phyloP scores from a whole-genome alignment of 2,888 invertebrate genomes.

The Aporophyla lueneburgensis region DNA sequence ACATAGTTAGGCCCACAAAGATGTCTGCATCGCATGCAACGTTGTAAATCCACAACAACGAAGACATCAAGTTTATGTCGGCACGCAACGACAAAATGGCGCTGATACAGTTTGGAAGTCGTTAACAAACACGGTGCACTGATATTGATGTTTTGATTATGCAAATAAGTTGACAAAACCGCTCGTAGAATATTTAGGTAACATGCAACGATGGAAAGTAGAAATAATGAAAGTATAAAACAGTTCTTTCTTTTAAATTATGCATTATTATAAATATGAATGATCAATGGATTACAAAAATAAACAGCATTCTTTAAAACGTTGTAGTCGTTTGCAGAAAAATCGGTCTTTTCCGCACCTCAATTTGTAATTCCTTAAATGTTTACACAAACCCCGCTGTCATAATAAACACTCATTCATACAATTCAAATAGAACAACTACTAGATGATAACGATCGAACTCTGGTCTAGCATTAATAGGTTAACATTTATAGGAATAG shows the following conservation, averaged over 20 bases:
- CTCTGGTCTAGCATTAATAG: conserved; percentile 13
- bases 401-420: conserved; percentile 6
- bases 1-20: conserved; percentile 27
- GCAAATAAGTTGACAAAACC: conserved; percentile 35
- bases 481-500: conserved; percentile 30
- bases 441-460: background rate
- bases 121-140: conserved; percentile 50
- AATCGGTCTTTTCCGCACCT: background rate
- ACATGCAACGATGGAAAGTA: background rate
- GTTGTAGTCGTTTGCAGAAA: background rate
- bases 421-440: conserved; percentile 8
- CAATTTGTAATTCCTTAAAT: conserved; percentile 27
- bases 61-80: conserved; percentile 44
- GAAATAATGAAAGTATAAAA: background rate
- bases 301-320: background rate
- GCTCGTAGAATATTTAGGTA: background rate
- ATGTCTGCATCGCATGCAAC: conserved; percentile 56
- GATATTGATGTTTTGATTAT: conserved; percentile 53
- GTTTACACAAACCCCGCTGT: background rate
- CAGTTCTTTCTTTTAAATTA: background rate
- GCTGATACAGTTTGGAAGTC: conserved; percentile 47
- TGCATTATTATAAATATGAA: background rate
- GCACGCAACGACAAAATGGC: conserved; percentile 52
- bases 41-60: conserved; percentile 46
- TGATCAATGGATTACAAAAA: background rate